A percentile compares a stretch with the other conserved stretches of the same genome.
Conservation (phyloP, 92 coral and sea anemone species). For the Bergia puertoricense region DNA sequence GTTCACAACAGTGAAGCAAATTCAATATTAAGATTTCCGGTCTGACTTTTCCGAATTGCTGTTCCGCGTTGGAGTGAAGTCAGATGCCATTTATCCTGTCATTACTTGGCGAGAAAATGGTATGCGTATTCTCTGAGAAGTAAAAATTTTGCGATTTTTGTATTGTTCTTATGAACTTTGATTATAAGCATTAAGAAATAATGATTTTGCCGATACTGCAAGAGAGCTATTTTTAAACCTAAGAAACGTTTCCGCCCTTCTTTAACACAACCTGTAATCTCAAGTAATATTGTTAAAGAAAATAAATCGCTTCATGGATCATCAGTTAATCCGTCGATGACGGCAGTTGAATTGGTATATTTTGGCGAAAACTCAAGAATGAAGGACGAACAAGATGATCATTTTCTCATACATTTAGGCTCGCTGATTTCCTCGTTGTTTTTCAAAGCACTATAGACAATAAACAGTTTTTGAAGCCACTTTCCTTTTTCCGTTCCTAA, state of each 20-base stretch:
- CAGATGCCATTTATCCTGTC: not conserved
- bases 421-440: not conserved
- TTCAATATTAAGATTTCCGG: constrained; percentile 33
- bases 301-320: not conserved
- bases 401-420: not conserved
- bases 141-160: not conserved
- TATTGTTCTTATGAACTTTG: no score
- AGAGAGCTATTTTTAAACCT: not conserved
- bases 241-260: not conserved
- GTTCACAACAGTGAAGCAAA: not conserved
- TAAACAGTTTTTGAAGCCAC: not conserved
- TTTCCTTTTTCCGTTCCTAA: not conserved
- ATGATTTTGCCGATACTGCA: not conserved
- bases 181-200: not conserved
- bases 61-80: constrained; percentile 12
- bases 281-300: no score
- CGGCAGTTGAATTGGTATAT: not conserved
- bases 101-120: not conserved
- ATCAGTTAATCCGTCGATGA: not conserved
- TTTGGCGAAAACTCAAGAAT: not conserved
- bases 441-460: not conserved
- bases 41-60: not conserved
- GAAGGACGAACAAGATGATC: not conserved
- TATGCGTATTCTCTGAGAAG: not conserved
- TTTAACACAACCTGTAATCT: no score